phyloP scores from a whole-genome alignment of 2,888 invertebrate genomes.

The Tricholauxania praeusta region DNA sequence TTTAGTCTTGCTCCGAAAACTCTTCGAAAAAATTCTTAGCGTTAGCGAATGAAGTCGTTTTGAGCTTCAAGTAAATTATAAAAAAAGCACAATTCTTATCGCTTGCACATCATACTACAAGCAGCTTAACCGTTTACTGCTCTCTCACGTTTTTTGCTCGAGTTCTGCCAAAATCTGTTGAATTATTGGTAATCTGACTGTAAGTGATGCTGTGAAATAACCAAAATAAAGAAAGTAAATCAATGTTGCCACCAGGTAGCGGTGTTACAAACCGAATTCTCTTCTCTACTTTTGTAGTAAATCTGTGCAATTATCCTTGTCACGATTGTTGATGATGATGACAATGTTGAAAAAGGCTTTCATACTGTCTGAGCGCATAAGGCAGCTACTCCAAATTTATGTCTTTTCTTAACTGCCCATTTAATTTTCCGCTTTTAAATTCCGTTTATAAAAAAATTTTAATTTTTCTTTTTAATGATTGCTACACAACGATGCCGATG shows the following conservation, averaged over 20 bases:
- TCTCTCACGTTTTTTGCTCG: not conserved
- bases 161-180: not conserved
- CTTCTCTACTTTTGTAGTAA: conserved; percentile 14
- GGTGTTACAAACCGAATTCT: conserved; percentile 13
- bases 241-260: not conserved
- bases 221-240: not conserved
- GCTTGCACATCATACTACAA: not conserved
- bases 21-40: too few relatives aligned
- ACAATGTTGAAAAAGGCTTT: too few relatives aligned
- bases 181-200: conserved; percentile 31
- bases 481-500: conserved; percentile 9
- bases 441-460: not conserved
- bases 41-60: too few relatives aligned
- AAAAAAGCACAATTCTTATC: not conserved
- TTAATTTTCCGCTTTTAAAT: not conserved
- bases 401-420: not conserved
- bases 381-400: too few relatives aligned
- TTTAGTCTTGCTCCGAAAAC: too few relatives aligned
- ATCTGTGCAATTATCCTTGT: conserved; percentile 36
- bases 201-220: conserved; percentile 13
- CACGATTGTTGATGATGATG: conserved; percentile 9
- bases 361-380: too few relatives aligned
- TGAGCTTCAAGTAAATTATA: too few relatives aligned
- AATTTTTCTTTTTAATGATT: conserved; percentile 8
- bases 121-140: not conserved